A percentile compares a stretch with the other conserved stretches of the same genome.
Evolutionary conservation across 2,888 invertebrate genomes (phyloP).

Genomic region (Ectobius pallidus): DNA sequence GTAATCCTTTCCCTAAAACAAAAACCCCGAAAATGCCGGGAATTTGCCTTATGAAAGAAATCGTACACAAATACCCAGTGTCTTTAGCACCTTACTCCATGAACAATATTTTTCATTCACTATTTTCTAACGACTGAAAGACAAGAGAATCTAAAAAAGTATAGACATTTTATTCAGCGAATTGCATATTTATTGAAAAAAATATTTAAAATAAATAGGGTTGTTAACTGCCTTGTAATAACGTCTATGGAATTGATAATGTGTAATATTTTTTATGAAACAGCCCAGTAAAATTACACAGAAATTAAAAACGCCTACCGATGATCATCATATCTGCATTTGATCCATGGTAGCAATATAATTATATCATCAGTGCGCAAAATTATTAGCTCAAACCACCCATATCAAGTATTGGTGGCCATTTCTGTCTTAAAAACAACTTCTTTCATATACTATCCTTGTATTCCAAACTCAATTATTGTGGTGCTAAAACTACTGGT

Average conservation of each 20-base stretch:
- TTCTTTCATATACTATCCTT: not conserved
- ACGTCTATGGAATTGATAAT: no score
- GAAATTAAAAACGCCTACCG: no score
- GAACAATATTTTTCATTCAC: no score
- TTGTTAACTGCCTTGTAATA: no score
- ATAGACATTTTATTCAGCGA: no score
- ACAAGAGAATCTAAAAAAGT: no score
- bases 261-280: no score
- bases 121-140: no score
- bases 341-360: not conserved
- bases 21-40: slow-evolving; percentile 29
- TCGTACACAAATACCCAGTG: slow-evolving; percentile 1
- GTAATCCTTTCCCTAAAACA: slow-evolving; percentile 1
- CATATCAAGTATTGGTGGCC: not conserved
- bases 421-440: not conserved
- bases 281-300: no score
- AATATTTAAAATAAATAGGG: no score
- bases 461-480: not conserved
- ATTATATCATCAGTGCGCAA: not conserved
- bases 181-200: not conserved
- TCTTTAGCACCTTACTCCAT: slow-evolving; percentile 12
- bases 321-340: not conserved
- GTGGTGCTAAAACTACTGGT: slow-evolving; percentile 32
- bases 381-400: slow-evolving; percentile 7
- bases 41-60: slow-evolving; percentile 34